Evolutionary conservation across 1,140 invertebrate genomes (phyloP).

Genomic region (Drusus annulatus): DNA sequence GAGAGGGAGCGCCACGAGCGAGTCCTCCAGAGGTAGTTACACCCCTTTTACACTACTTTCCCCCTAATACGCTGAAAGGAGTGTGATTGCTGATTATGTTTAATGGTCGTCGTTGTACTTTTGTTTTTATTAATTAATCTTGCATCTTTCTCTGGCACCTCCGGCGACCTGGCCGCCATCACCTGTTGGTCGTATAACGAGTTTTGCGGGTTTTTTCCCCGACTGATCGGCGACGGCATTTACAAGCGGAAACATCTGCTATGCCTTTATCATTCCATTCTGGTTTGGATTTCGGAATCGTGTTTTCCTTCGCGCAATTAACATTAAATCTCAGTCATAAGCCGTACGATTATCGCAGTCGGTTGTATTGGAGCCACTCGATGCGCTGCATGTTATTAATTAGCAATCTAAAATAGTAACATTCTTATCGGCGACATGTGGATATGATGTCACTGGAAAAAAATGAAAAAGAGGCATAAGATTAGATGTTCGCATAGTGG

Average conservation of each 20-base stretch:
- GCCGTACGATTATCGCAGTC: no score
- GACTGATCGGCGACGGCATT: constrained; percentile 5
- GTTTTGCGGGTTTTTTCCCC: constrained; percentile 30
- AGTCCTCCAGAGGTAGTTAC: constrained; percentile 12
- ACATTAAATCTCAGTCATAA: no score
- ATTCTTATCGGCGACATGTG: no score
- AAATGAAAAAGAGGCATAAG: no score
- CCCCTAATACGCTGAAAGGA: no score
- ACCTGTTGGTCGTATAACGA: constrained; percentile 33
- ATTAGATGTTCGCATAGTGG: no score
- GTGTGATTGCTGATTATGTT: no score
- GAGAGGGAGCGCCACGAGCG: constrained; percentile 70
- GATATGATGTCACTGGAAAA: no score
- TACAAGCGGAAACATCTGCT: constrained; percentile 42
- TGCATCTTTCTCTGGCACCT: background rate
- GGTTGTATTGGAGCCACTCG: no score
- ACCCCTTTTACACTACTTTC: background rate
- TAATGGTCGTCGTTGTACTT: background rate
- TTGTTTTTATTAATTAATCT: constrained; percentile 22
- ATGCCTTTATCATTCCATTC: background rate
- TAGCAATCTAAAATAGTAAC: no score
- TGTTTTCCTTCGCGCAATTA: constrained; percentile 7
- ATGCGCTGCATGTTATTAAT: no score
- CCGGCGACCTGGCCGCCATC: background rate
- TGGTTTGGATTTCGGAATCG: background rate